Percentiles rank a stretch among this genome's conserved stretches.
Evolutionary conservation across 2,113 vertebrate species (phyloP).

Genomic region (Mungos mungo): DNA sequence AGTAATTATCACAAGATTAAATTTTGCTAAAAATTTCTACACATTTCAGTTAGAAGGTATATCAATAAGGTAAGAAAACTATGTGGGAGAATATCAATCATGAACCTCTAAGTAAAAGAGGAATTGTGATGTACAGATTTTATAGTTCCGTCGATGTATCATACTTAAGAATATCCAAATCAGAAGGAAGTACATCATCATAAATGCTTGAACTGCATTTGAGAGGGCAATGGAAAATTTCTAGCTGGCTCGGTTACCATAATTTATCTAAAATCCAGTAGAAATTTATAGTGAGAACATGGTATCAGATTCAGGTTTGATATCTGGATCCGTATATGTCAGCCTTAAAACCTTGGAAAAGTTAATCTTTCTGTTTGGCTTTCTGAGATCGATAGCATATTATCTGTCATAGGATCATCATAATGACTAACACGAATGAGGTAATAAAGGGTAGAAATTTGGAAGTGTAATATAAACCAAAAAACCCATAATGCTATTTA

Average conservation of each 20-base stretch:
- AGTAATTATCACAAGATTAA: neutral
- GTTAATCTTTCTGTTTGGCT: neutral
- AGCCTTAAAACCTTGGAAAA: neutral
- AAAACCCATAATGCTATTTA: neutral
- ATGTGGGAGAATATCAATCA: neutral
- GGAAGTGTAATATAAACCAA: neutral
- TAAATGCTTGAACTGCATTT: neutral
- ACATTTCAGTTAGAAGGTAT: neutral
- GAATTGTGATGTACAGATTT: neutral
- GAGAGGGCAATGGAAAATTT: neutral
- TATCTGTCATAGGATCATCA: neutral
- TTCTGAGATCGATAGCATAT: neutral
- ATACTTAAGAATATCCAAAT: neutral
- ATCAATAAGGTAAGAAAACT: neutral
- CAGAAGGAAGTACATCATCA: neutral
- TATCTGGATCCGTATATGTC: neutral
- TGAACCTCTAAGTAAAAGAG: neutral
- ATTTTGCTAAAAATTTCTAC: neutral
- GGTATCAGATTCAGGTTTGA: neutral
- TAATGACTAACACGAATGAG: neutral
- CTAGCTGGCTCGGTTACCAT: neutral
- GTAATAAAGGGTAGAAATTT: neutral
- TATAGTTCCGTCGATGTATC: neutral
- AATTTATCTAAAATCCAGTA: neutral
- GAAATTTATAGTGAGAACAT: neutral